Evolutionary conservation across 2,113 vertebrate genomes (phyloP).

Genomic region (Heteronetta atricapilla): DNA sequence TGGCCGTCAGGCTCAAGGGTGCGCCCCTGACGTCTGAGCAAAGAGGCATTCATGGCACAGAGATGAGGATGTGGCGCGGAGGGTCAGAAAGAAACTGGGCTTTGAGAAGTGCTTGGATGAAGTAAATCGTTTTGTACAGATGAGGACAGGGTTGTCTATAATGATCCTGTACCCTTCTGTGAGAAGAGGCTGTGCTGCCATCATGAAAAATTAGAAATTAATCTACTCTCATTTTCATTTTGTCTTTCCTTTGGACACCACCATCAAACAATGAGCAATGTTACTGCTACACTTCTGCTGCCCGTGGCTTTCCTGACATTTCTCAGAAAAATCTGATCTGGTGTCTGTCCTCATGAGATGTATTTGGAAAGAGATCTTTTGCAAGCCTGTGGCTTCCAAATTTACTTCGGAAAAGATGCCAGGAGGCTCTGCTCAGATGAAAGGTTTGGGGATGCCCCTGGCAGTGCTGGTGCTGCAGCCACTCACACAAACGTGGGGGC

Average conservation of each 20-base stretch:
- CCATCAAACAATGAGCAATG: fast-evolving
- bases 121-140: fast-evolving
- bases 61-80: background rate
- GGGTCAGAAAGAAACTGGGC: background rate
- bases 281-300: background rate
- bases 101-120: background rate
- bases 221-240: background rate
- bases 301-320: background rate
- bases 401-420: background rate
- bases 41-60: background rate
- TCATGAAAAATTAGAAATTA: background rate
- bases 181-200: background rate
- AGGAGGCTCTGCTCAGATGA: background rate
- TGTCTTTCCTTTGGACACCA: background rate
- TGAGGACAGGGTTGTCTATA: background rate
- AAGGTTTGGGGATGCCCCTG: background rate
- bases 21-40: background rate
- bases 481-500: no score
- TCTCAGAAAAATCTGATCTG: background rate
- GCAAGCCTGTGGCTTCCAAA: background rate
- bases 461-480: fast-evolving
- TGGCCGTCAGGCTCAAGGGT: fast-evolving
- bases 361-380: background rate
- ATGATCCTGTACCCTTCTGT: background rate
- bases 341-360: background rate